These are phyloP conservation scores for Melanotaenia nigrans DNA, from an alignment of 2,797 vertebrate species.

Conservation along the genomic window DNA sequence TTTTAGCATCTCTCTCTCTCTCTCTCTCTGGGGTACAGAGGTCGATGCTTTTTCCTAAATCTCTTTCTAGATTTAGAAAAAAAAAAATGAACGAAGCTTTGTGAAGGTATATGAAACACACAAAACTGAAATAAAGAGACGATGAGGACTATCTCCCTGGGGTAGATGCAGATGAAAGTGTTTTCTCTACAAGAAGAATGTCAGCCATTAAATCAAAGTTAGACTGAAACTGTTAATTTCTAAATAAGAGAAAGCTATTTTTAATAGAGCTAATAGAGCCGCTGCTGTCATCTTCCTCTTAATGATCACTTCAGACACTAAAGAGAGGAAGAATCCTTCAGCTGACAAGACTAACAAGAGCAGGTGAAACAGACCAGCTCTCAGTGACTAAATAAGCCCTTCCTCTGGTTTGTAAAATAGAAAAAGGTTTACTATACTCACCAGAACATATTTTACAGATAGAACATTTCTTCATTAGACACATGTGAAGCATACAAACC, in stretches of 20 bases:
- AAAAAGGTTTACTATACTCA: neutral
- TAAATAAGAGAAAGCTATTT: constrained; percentile 44
- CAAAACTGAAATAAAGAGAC: too few relatives aligned
- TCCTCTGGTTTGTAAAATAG: constrained; percentile 18
- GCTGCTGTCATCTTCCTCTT: constrained; percentile 20
- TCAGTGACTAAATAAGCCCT: neutral
- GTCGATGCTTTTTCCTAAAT: too few relatives aligned
- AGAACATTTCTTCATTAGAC: constrained; percentile 25
- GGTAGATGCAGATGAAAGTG: constrained; percentile 42
- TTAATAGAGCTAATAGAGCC: constrained; percentile 24
- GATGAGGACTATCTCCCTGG: constrained; percentile 16
- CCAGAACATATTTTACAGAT: constrained; percentile 1
- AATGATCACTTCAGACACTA: constrained; percentile 46
- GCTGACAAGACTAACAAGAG: constrained; percentile 35
- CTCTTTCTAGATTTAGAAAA: too few relatives aligned
- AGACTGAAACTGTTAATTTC: constrained; percentile 45
- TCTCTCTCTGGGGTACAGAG: too few relatives aligned
- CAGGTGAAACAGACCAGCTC: constrained; percentile 34
- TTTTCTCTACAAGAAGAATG: constrained; percentile 34
- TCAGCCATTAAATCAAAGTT: constrained; percentile 29
- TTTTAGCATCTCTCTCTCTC: constrained; percentile 55
- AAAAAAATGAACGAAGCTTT: constrained; percentile 12
- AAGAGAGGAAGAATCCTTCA: constrained; percentile 26
- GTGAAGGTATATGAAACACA: too few relatives aligned
- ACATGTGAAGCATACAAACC: constrained; percentile 4